These are phyloP conservation scores for Bombylius discolor DNA, from an alignment of 2,888 invertebrate species.

Conservation along the genomic window DNA sequence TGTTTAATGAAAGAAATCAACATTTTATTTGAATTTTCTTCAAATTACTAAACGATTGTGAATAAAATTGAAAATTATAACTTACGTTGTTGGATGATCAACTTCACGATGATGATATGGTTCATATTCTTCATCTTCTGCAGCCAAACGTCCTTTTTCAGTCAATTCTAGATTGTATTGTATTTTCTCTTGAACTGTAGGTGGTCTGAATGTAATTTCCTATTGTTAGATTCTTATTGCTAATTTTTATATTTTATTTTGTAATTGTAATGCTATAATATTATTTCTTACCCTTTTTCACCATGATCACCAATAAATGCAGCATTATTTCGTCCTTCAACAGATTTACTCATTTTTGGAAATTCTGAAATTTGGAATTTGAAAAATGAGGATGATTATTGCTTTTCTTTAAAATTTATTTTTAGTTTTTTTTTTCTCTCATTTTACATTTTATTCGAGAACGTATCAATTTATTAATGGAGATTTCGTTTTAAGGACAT, in stretches of 20 bases:
- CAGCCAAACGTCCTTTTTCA: constrained; percentile 25
- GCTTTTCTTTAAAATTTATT: too few relatives aligned
- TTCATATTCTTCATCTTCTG: constrained; percentile 42
- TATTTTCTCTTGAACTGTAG: constrained; percentile 1
- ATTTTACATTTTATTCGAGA: too few relatives aligned
- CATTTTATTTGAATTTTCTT: too few relatives aligned
- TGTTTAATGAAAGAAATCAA: too few relatives aligned
- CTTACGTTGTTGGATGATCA: constrained; percentile 60
- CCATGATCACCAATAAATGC: constrained; percentile 29
- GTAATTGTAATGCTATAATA: neutral
- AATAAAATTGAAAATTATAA: constrained; percentile 12
- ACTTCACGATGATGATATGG: constrained; percentile 55
- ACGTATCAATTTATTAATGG: too few relatives aligned
- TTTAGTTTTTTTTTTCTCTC: too few relatives aligned
- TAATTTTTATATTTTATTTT: neutral
- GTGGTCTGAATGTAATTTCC: neutral
- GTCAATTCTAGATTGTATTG: constrained; percentile 29
- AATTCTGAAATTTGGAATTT: too few relatives aligned
- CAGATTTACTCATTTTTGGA: neutral
- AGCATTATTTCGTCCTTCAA: constrained; percentile 31
- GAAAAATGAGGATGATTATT: too few relatives aligned
- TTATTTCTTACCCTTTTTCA: constrained; percentile 20
- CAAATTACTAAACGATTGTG: constrained; percentile 10
- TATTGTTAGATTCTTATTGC: neutral
- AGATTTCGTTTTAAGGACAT: too few relatives aligned